Evolutionary conservation across 2,797 vertebrate species (phyloP).

Genomic region (Sebastes diaconus): DNA sequence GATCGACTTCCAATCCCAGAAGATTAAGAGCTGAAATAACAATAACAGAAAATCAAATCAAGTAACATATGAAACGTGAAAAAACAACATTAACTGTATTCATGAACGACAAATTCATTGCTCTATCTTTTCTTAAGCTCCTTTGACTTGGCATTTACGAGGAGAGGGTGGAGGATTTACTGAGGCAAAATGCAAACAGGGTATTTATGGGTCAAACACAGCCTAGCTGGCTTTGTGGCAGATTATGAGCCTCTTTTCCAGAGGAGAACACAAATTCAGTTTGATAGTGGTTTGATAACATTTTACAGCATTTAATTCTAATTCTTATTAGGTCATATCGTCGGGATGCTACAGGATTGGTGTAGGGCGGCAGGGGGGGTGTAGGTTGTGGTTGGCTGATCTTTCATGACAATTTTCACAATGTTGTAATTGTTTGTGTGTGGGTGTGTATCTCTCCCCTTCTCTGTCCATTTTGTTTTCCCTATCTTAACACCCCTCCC

Average conservation of each 20-base stretch:
- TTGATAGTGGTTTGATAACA: slow-evolving; percentile 72
- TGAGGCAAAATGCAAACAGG: slow-evolving; percentile 77
- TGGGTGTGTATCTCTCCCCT: slow-evolving; percentile 35
- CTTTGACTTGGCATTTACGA: slow-evolving; percentile 78
- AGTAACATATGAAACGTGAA: slow-evolving; percentile 79
- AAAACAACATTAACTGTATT: slow-evolving; percentile 83
- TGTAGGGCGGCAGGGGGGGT: background rate
- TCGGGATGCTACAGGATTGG: slow-evolving; percentile 50
- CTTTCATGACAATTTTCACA: slow-evolving; percentile 63
- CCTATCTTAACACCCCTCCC: slow-evolving; percentile 77
- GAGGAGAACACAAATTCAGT: slow-evolving; percentile 72
- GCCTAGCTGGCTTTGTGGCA: slow-evolving; percentile 79
- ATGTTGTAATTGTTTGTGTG: slow-evolving; percentile 57
- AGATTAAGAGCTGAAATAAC: slow-evolving; percentile 81
- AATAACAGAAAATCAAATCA: slow-evolving; percentile 84
- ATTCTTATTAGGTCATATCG: slow-evolving; percentile 63
- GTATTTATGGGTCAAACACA: slow-evolving; percentile 85
- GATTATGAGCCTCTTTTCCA: slow-evolving; percentile 72
- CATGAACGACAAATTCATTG: slow-evolving; percentile 76
- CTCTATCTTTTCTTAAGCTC: slow-evolving; percentile 83
- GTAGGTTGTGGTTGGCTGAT: slow-evolving; percentile 21
- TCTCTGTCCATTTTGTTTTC: slow-evolving; percentile 67
- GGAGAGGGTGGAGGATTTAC: slow-evolving; percentile 72
- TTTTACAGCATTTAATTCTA: slow-evolving; percentile 58
- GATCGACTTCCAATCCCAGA: slow-evolving; percentile 66